phyloP scores from a whole-genome alignment of 30 jellyfish, hydroid and myxozoan genomes.

The Pseudorhiza aurosa region DNA sequence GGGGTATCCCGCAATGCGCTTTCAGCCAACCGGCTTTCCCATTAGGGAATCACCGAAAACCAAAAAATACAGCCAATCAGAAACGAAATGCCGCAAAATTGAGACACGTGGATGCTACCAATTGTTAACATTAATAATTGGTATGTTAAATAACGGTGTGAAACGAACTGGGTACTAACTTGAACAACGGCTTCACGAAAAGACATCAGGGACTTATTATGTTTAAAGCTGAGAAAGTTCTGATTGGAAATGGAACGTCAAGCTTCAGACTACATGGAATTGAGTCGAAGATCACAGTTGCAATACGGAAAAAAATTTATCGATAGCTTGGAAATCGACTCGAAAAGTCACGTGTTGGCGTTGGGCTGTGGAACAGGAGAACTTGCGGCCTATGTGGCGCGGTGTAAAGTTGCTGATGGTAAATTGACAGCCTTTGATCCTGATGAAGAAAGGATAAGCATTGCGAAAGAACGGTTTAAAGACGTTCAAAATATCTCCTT shows the following conservation, averaged over 20 bases:
- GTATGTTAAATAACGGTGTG: too few species aligned
- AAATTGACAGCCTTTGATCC: slow-evolving; percentile 67
- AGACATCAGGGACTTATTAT: too few species aligned
- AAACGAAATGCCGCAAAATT: too few species aligned
- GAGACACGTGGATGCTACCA: too few species aligned
- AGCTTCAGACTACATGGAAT: background rate
- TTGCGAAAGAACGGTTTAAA: slow-evolving; percentile 24
- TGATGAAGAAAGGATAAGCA: slow-evolving; percentile 47
- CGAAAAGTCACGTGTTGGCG: background rate
- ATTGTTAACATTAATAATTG: too few species aligned
- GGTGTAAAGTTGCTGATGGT: slow-evolving; percentile 3
- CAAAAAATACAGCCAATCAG: too few species aligned
- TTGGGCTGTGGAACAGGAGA: slow-evolving; percentile 7
- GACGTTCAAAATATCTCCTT: slow-evolving; percentile 12
- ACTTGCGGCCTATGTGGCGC: background rate
- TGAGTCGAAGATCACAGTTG: background rate
- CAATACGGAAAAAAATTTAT: background rate
- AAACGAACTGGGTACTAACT: too few species aligned
- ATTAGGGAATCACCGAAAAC: too few species aligned
- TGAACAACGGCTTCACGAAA: too few species aligned
- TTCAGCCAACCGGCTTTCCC: too few species aligned
- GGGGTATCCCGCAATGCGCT: too few species aligned
- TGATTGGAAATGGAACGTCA: background rate
- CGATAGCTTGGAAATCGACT: background rate
- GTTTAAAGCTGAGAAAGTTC: background rate